phyloP scores from a whole-genome alignment of 2,797 vertebrate genomes.

The Mareca strepera region DNA sequence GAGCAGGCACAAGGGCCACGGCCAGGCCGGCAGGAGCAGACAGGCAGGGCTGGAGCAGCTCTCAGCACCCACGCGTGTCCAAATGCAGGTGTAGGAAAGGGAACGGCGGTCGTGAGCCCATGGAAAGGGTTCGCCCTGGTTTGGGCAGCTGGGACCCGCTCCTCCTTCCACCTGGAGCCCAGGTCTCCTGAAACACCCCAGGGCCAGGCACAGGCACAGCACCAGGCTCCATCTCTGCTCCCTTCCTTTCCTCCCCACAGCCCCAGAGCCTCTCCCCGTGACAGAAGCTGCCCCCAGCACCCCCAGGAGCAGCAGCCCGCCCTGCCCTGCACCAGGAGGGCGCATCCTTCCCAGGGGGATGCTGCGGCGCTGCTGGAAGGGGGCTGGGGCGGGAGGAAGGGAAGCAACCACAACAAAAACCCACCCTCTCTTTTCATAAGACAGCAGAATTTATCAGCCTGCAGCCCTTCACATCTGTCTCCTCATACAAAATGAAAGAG shows the following conservation, averaged over 20 bases:
- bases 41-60: background rate
- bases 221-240: fast-evolving
- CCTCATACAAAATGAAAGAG: conserved; percentile 77
- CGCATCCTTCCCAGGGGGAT: background rate
- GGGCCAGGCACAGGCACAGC: background rate
- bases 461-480: conserved; percentile 78
- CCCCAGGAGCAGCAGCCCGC: background rate
- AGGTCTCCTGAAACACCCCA: fast-evolving
- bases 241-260: fast-evolving
- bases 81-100: fast-evolving
- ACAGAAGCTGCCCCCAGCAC: background rate
- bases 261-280: fast-evolving
- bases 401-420: conserved; percentile 66
- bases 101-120: background rate
- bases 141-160: background rate
- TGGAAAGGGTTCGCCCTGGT: background rate
- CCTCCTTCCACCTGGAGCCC: background rate
- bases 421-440: conserved; percentile 71
- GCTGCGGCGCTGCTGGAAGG: background rate
- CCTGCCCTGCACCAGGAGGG: background rate
- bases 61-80: fast-evolving
- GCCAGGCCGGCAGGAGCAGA: background rate
- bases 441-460: conserved; percentile 72
- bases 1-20: background rate
- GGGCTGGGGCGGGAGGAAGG: conserved; percentile 11